Percentiles rank a stretch among this genome's conserved stretches.
phyloP scores from a whole-genome alignment of 2,797 vertebrate genomes.

The Macropodus opercularis region DNA sequence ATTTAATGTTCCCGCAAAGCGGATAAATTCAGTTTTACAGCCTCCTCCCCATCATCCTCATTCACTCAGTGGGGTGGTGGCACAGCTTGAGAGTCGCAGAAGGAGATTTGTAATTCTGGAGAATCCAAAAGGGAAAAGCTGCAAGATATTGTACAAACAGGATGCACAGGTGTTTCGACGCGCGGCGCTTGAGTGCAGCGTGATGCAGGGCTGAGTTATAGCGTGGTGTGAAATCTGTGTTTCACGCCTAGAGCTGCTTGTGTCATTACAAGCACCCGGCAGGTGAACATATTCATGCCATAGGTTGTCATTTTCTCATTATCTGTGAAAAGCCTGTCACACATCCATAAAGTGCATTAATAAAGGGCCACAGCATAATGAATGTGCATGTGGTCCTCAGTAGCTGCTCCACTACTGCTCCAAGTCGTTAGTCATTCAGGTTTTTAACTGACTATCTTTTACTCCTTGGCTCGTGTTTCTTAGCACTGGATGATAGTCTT shows the following conservation, averaged over 20 bases:
- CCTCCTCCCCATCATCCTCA: background rate
- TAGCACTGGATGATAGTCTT: background rate
- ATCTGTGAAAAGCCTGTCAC: background rate
- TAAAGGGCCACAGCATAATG: background rate
- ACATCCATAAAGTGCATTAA: background rate
- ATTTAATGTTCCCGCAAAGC: constrained; percentile 1
- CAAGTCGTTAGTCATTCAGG: constrained; percentile 7
- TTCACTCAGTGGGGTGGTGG: background rate
- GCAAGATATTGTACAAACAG: constrained; percentile 4
- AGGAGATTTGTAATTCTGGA: constrained; percentile 9
- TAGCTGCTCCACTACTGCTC: background rate
- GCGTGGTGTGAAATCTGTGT: constrained; percentile 21
- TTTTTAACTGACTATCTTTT: constrained; percentile 29
- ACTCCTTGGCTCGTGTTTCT: constrained; percentile 7
- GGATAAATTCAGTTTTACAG: no score
- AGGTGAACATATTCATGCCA: background rate
- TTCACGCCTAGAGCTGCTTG: constrained; percentile 2
- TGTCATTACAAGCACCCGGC: constrained; percentile 1
- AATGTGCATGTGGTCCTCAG: background rate
- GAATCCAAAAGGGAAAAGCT: constrained; percentile 31
- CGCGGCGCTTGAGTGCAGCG: constrained; percentile 1
- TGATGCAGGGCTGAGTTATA: constrained; percentile 12
- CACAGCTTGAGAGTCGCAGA: constrained; percentile 13
- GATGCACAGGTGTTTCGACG: constrained; percentile 8
- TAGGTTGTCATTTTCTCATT: constrained; percentile 3